Base-by-base conservation (phyloP, 2,113 vertebrate species). In the Neotoma lepida region DNA sequence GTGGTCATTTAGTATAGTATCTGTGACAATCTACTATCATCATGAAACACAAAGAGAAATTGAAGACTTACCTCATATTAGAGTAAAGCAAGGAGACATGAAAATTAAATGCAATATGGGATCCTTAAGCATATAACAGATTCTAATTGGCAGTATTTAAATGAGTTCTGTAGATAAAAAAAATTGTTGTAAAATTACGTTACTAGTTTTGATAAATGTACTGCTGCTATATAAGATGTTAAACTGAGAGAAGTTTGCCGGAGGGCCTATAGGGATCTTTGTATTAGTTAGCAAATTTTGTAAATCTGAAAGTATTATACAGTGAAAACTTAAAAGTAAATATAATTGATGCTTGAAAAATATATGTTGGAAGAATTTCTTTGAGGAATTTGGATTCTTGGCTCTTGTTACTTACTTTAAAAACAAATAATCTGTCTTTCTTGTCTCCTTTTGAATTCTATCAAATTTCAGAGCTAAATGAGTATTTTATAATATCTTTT, bases 271-370 rank as follows among this genome's bases (percentile, higher is more conserved):
- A 70, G 17, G 26, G 26, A 88, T 49, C 22, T 80, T 90, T 30
- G 1, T 30, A 88, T 5, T 49, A 54, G 24, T 86, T 81, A 24
- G 9, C 8, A 81, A 74, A 58, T 80, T 77, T 91, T 94, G 1
- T 9, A 96, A 89, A 68, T 82, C 14, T 71, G 22, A 86, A 73
- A 89, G 46, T 86, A 86, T 64, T 90, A 92, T 66, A 49, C 66
- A 94, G 82, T 70, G 24, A 76, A 94, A 81, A 35, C 9, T 49
- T 78, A 58, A 71, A 88, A 88, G 35, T 88, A 9, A 74, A 64
- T 58, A 78, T 49, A 90, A 80, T 44, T 73, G 76, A 74, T 81
- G 1, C 18, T 89, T 74, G 49, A 94, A 81, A 86, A 13, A 35
- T 81, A 3, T 88, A 85, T 88, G n/a, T 61, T 94, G 10, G 30